These are phyloP conservation scores for Lophius americanus DNA, from an alignment of 2,797 vertebrate genomes.

Conservation along the genomic window DNA sequence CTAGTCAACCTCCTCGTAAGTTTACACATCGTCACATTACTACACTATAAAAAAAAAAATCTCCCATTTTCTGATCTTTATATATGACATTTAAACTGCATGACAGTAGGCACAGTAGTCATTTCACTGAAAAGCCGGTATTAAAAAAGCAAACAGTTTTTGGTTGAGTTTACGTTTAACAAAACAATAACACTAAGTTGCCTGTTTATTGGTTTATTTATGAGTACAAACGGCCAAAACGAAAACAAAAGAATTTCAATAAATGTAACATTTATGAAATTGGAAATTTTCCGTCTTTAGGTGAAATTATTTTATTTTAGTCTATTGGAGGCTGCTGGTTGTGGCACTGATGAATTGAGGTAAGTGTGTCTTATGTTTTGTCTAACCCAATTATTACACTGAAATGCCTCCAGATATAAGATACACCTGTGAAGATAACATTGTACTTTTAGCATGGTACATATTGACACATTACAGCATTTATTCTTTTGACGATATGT, in stretches of 20 bases:
- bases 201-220: too few species aligned
- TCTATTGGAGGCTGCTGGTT: too few species aligned
- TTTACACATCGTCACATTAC: constrained; percentile 4
- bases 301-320: neutral
- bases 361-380: neutral
- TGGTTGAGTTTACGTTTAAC: too few species aligned
- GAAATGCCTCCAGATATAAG: too few species aligned
- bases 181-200: too few species aligned
- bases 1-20: constrained; percentile 20
- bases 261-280: neutral
- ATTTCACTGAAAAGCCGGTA: constrained; percentile 6
- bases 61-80: constrained; percentile 9
- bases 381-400: neutral
- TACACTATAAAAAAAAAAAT: neutral
- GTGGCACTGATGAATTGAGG: too few species aligned
- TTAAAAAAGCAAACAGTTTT: constrained; percentile 22
- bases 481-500: neutral
- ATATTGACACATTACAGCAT: neutral
- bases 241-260: neutral
- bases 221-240: too few species aligned
- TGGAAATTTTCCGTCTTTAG: neutral
- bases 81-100: constrained; percentile 17
- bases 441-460: neutral
- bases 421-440: neutral
- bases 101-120: constrained; percentile 16